Evolutionary conservation across 2,113 vertebrate genomes (phyloP).

Genomic region (Nipponia nippon): DNA sequence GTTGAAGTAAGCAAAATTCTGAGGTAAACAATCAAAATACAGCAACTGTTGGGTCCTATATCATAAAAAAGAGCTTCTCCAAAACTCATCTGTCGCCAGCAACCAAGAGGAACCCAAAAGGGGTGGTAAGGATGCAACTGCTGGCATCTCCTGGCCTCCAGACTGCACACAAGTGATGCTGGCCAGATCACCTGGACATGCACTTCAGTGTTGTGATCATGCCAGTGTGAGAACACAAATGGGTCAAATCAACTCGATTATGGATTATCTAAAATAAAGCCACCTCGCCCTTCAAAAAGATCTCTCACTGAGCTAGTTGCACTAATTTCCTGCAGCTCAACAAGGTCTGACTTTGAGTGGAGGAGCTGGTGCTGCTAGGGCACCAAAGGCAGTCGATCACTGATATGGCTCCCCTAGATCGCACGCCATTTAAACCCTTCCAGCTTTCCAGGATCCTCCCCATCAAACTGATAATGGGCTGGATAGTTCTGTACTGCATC

Average conservation of each 20-base stretch:
- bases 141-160: not conserved
- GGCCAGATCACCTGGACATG: not conserved
- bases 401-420: accelerated
- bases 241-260: not conserved
- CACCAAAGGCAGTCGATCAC: not conserved
- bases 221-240: not conserved
- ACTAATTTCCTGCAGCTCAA: not conserved
- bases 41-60: not conserved
- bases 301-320: no score
- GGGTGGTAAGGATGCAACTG: not conserved
- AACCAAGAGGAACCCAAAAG: not conserved
- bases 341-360: not conserved
- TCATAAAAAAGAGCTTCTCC: not conserved
- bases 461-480: not conserved
- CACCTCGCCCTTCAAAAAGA: not conserved
- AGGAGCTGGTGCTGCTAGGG: not conserved
- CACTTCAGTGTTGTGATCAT: not conserved
- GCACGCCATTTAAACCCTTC: not conserved
- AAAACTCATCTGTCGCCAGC: not conserved
- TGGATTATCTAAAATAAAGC: accelerated
- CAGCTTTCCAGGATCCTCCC: not conserved
- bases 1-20: not conserved
- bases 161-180: not conserved
- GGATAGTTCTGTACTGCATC: not conserved
- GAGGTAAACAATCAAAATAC: not conserved